Conservation (phyloP, 2,113 vertebrate species). For the Chloebia gouldiae region DNA sequence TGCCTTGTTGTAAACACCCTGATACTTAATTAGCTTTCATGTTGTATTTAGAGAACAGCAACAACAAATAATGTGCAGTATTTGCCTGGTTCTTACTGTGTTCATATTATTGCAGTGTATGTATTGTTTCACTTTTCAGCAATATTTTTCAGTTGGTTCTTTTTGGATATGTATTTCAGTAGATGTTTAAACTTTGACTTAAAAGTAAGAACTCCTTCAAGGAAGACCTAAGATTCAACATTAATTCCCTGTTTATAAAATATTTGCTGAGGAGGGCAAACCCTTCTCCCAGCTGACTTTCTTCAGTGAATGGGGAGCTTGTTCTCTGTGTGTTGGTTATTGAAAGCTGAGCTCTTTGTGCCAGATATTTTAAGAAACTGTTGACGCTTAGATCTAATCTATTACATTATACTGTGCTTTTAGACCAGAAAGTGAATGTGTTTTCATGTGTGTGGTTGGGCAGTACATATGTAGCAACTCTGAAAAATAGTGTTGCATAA, state of each 20-base stretch:
- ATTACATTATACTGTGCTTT: slow-evolving; percentile 2
- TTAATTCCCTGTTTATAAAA: slow-evolving; percentile 56
- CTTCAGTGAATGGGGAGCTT: slow-evolving; percentile 53
- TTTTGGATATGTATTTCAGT: slow-evolving; percentile 32
- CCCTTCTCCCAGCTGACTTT: slow-evolving; percentile 41
- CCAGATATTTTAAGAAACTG: slow-evolving; percentile 61
- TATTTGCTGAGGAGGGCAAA: slow-evolving; percentile 58
- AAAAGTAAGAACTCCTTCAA: slow-evolving; percentile 48
- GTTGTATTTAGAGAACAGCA: slow-evolving; percentile 5
- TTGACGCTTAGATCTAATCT: slow-evolving; percentile 39
- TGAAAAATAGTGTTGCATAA: slow-evolving; percentile 25
- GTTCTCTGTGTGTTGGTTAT: slow-evolving; percentile 40
- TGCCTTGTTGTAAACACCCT: background rate
- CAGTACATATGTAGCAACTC: slow-evolving; percentile 21
- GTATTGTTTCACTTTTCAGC: background rate
- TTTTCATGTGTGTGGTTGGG: slow-evolving; percentile 14
- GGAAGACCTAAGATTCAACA: slow-evolving; percentile 8
- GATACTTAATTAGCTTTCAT: slow-evolving; percentile 40
- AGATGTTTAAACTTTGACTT: slow-evolving; percentile 49
- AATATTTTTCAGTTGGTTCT: slow-evolving; percentile 19
- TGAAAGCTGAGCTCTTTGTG: slow-evolving; percentile 59
- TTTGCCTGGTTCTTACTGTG: background rate
- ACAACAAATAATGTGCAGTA: slow-evolving; percentile 16
- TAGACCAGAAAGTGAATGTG: slow-evolving; percentile 7
- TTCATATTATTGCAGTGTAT: background rate